phyloP scores from a whole-genome alignment of 2,797 vertebrate genomes.

The Sebastes itinus region DNA sequence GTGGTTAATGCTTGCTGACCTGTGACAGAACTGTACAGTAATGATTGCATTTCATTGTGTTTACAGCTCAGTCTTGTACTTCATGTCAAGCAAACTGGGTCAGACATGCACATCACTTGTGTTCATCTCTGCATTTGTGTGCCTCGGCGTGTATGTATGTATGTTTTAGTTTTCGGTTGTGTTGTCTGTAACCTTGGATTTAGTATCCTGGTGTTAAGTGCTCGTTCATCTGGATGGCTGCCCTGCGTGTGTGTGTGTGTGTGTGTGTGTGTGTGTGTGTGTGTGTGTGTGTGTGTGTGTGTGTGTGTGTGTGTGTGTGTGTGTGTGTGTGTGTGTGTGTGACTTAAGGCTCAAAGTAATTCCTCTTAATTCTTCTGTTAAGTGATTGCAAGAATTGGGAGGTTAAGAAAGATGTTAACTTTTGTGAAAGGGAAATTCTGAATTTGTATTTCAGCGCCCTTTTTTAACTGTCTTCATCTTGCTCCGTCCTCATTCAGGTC shows the following conservation, averaged over 20 bases:
- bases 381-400: background rate
- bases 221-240: constrained; percentile 30
- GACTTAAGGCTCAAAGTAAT: background rate
- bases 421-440: constrained; percentile 52
- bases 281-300: background rate
- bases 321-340: background rate
- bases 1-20: constrained; percentile 70
- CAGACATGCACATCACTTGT: constrained; percentile 46
- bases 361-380: background rate
- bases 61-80: constrained; percentile 30
- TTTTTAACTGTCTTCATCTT: background rate
- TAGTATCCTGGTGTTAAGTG: constrained; percentile 21
- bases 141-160: background rate
- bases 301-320: background rate
- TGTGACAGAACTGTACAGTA: constrained; percentile 59
- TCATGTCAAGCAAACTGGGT: constrained; percentile 71
- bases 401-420: constrained; percentile 47
- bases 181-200: constrained; percentile 39
- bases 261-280: background rate
- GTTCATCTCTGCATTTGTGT: constrained; percentile 7
- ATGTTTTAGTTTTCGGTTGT: constrained; percentile 13
- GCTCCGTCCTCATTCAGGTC: constrained; percentile 73
- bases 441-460: background rate
- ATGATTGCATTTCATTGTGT: constrained; percentile 66
- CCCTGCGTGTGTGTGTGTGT: background rate